Conservation (phyloP, 23 tunicate species). For the Corella eumyota region DNA sequence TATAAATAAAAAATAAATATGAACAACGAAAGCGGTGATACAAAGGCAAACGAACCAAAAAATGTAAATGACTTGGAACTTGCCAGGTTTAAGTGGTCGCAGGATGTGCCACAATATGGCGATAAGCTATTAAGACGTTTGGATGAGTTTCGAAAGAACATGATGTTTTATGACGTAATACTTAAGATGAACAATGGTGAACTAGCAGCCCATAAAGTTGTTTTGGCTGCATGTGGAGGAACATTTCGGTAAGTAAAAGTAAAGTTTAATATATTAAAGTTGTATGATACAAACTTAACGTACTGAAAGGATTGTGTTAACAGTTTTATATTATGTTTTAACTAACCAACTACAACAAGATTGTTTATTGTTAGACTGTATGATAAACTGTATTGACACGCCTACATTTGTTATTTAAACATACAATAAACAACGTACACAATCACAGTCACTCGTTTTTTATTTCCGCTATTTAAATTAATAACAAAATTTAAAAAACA, state of each 20-base stretch:
- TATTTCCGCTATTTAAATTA: not conserved
- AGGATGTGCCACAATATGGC: constrained; percentile 67
- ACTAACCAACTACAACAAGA: too few species aligned
- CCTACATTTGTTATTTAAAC: too few species aligned
- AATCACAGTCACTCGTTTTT: not conserved
- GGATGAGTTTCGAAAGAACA: constrained; percentile 55
- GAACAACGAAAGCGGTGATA: too few species aligned
- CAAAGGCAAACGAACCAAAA: not conserved
- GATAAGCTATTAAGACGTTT: constrained; percentile 52
- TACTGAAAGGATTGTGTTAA: too few species aligned
- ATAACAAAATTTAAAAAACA: not conserved
- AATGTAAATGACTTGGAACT: not conserved
- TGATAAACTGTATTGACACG: too few species aligned
- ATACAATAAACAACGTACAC: too few species aligned
- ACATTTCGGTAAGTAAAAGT: constrained; percentile 56
- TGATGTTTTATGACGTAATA: constrained; percentile 55
- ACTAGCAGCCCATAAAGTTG: constrained; percentile 67
- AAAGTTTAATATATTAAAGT: too few species aligned
- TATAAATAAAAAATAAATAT: too few species aligned
- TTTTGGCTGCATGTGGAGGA: constrained; percentile 81
- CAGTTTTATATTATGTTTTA: too few species aligned
- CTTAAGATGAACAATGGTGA: constrained; percentile 26
- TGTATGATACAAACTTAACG: too few species aligned
- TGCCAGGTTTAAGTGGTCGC: constrained; percentile 23
- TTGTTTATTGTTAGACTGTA: too few species aligned